Conservation (phyloP, 2,113 vertebrate species). For the Oryzias woworae region DNA sequence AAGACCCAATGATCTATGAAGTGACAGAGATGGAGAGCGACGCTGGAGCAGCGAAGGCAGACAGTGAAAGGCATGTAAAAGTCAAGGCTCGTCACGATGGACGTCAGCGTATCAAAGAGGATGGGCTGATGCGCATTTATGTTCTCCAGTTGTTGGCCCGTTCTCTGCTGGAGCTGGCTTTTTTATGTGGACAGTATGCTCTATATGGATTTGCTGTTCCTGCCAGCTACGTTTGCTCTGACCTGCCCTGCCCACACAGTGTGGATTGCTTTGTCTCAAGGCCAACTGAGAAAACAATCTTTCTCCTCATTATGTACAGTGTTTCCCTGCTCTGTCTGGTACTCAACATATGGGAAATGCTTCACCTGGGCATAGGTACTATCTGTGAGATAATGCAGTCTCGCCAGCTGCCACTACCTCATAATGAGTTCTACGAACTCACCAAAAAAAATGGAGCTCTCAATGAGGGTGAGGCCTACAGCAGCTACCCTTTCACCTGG, state of each 20-base stretch:
- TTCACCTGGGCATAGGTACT: slow-evolving; percentile 89
- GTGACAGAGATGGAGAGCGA: slow-evolving; percentile 81
- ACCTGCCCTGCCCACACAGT: slow-evolving; percentile 85
- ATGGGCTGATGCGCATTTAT: slow-evolving; percentile 92
- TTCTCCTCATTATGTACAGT: slow-evolving; percentile 92
- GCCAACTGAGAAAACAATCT: slow-evolving; percentile 95
- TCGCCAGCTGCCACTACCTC: slow-evolving; percentile 58
- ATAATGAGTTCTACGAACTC: slow-evolving; percentile 73
- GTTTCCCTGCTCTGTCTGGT: slow-evolving; percentile 89
- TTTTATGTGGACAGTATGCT: slow-evolving; percentile 88
- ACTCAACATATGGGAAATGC: slow-evolving; percentile 93
- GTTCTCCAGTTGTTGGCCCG: slow-evolving; percentile 88
- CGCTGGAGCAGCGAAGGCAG: slow-evolving; percentile 71
- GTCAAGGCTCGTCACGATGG: slow-evolving; percentile 81
- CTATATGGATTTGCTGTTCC: slow-evolving; percentile 90
- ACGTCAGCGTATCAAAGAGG: slow-evolving; percentile 84
- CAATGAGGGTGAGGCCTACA: slow-evolving; percentile 69
- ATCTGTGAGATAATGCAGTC: slow-evolving; percentile 85
- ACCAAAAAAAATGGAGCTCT: slow-evolving; percentile 11
- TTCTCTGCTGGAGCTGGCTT: slow-evolving; percentile 84
- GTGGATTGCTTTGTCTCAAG: slow-evolving; percentile 95
- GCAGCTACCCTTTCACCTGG: slow-evolving; percentile 87
- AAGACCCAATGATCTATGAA: slow-evolving; percentile 94
- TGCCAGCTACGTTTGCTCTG: slow-evolving; percentile 80
- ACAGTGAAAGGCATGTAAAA: slow-evolving; percentile 43